Percentiles rank a stretch among this genome's conserved stretches.
phyloP scores from a whole-genome alignment of 2,113 vertebrate species.

The Nesospiza acunhae region DNA sequence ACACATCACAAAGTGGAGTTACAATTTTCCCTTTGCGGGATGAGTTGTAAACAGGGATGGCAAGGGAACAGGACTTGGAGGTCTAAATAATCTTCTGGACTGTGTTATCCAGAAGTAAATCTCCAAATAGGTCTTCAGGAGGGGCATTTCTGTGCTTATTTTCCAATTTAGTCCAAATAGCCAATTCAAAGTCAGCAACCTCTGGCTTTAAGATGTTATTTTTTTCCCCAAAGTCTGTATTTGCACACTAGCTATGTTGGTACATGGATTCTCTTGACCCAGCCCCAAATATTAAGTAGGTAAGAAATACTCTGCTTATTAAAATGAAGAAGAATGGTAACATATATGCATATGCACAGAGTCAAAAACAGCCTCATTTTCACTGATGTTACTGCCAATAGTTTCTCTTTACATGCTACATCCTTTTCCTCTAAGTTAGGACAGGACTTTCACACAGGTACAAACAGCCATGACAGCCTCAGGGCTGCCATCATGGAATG shows the following conservation, averaged over 20 bases:
- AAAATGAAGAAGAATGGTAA: not conserved
- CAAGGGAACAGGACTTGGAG: not conserved
- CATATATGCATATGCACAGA: not conserved
- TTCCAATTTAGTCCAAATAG: not conserved
- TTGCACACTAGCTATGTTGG: not conserved
- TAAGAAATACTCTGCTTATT: not conserved
- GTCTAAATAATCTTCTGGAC: not conserved
- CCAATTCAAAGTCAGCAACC: not conserved
- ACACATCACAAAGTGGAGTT: accelerated
- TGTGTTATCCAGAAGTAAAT: not conserved
- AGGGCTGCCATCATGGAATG: not conserved
- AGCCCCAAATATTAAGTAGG: not conserved
- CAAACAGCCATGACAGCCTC: not conserved
- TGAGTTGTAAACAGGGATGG: not conserved
- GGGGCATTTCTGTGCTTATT: not conserved
- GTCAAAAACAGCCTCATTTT: not conserved
- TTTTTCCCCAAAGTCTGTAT: not conserved
- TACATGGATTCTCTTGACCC: not conserved
- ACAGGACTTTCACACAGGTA: not conserved
- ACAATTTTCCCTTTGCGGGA: not conserved
- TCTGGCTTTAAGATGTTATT: not conserved
- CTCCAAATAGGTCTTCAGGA: not conserved
- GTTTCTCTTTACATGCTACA: not conserved
- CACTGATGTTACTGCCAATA: not conserved
- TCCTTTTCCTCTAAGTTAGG: not conserved